A percentile compares a stretch with the other conserved stretches of the same genome.
Evolutionary conservation across 2,113 vertebrate genomes (phyloP).

Genomic region (Hylia prasina): DNA sequence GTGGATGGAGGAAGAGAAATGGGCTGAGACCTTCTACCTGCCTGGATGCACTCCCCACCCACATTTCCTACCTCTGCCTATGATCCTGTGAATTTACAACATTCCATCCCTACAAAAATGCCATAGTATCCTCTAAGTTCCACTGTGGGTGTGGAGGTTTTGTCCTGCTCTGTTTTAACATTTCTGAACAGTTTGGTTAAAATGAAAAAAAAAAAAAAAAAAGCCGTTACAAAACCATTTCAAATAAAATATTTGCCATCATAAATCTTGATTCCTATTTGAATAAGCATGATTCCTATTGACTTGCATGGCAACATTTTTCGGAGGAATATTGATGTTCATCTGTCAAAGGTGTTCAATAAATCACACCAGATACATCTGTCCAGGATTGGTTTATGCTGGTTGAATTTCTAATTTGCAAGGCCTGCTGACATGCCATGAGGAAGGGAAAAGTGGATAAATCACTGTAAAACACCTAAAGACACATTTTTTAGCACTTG

Average conservation of each 20-base stretch:
- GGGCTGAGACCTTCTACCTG: neutral
- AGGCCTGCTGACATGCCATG: neutral
- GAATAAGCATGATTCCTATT: slow-evolving; percentile 16
- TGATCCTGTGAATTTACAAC: neutral
- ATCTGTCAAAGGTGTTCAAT: neutral
- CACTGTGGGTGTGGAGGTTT: neutral
- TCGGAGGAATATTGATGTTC: neutral
- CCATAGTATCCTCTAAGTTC: neutral
- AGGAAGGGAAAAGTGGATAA: neutral
- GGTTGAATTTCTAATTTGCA: neutral
- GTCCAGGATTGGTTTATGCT: neutral
- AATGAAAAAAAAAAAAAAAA: neutral
- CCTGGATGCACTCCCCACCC: neutral
- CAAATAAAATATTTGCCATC: neutral
- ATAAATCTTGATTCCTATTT: slow-evolving; percentile 23
- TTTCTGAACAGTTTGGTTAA: slow-evolving; percentile 25
- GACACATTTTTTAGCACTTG: neutral
- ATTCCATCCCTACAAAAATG: neutral
- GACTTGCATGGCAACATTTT: neutral
- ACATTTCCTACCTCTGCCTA: neutral
- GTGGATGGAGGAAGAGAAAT: neutral
- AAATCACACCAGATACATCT: neutral
- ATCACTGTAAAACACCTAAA: neutral
- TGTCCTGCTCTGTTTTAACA: neutral
- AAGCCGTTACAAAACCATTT: slow-evolving; percentile 2